Base-by-base conservation (phyloP, 1,140 invertebrate genomes). In the Euglossa dilemma region DNA sequence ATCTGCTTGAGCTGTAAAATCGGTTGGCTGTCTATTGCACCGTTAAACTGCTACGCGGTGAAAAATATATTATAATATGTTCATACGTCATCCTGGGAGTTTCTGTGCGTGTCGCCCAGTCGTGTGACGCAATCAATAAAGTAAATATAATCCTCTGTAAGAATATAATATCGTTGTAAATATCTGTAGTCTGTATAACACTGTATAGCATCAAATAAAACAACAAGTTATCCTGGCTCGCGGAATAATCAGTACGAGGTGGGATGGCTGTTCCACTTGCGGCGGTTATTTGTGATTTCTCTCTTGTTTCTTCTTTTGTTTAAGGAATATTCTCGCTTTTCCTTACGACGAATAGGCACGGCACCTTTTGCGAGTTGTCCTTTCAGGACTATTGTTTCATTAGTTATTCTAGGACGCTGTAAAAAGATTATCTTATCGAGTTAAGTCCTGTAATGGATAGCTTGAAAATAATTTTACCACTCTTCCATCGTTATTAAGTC, bases 101-200 rank as follows among this genome's bases (percentile, higher is more conserved):
- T 82, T 76, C 80, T 82, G 80, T 82, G 80, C 73, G 80, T 82
- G 73, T 75, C 80, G 76, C 80, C 80, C 80, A 82, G 80, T 76
- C 80, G 73, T 67, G 72, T 82, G 80, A 76, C 80, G 80, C 50
- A 76, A 76, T 82, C 94, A 92, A 94, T 93, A 94, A 94, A 94
- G 93, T 94, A 94, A 94, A 94, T 94, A 94, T 93, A 94, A 94
- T 93, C 91, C 94, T 94, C 94, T 94, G 93, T 94, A 94, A 93
- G 93, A 94, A 94, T 94, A 94, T 94, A 94, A 94, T 94, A 94
- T 94, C 94, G 93, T 94, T 93, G 93, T 94, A 94, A 94, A 94
- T 94, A 94, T 94, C 94, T 94, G 93, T 94, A 94, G 94, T 94
- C 93, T 94, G 93, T 94, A 93, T 94, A 94, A 94, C 94, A 94